phyloP scores from a whole-genome alignment of 2,113 vertebrate genomes.

The Ammodytes marinus region DNA sequence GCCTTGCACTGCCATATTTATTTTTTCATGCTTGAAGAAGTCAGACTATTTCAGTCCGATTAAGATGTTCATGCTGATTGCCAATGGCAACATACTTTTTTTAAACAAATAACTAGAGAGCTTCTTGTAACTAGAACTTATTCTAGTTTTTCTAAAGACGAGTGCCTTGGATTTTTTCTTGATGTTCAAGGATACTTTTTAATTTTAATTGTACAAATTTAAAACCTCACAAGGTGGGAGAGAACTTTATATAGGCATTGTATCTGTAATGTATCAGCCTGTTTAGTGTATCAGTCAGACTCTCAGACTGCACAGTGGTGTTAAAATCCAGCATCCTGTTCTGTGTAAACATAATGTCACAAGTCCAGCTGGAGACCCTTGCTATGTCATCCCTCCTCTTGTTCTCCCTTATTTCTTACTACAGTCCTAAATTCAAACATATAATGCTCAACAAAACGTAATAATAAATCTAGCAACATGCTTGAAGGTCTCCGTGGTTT shows the following conservation, averaged over 20 bases:
- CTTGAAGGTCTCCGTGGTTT: not conserved
- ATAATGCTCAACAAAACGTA: not conserved
- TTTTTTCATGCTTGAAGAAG: not conserved
- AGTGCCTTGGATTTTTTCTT: no score
- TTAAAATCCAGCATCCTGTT: not conserved
- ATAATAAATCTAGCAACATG: not conserved
- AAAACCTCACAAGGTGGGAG: not conserved
- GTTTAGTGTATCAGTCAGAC: not conserved
- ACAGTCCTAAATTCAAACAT: not conserved
- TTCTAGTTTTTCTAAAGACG: no score
- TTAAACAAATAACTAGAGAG: no score
- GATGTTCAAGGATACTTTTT: not conserved
- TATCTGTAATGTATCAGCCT: not conserved
- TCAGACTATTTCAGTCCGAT: not conserved
- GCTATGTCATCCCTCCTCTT: not conserved
- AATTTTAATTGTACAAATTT: not conserved
- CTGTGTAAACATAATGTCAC: not conserved
- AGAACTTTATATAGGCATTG: not conserved
- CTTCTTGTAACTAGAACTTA: no score
- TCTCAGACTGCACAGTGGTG: not conserved
- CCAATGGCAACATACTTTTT: not conserved
- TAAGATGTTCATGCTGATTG: not conserved
- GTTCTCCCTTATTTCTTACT: not conserved
- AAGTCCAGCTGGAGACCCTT: not conserved
- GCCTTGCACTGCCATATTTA: not conserved